phyloP scores from a whole-genome alignment of 2,888 invertebrate genomes.

The Melieria picta region DNA sequence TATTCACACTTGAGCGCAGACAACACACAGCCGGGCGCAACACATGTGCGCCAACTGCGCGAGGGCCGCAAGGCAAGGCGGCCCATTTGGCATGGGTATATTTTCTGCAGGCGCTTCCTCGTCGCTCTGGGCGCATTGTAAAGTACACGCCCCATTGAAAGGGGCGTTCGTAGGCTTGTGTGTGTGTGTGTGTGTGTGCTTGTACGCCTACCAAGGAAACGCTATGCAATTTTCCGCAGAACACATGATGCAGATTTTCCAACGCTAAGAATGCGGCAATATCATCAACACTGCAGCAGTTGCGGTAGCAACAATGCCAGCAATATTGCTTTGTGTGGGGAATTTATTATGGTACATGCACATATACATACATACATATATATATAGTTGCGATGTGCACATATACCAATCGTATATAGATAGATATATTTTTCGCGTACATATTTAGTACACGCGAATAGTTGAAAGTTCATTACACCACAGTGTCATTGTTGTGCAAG shows the following conservation, averaged over 20 bases:
- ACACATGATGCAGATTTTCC: conserved; percentile 13
- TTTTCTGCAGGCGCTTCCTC: too few relatives aligned
- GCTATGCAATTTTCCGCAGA: background rate
- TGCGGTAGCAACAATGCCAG: conserved; percentile 21
- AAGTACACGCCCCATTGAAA: too few relatives aligned
- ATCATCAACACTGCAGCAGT: conserved; percentile 3
- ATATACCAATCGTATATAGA: background rate
- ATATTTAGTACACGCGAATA: conserved; percentile 30
- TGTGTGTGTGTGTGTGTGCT: background rate
- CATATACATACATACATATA: conserved; percentile 11
- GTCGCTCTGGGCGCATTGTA: too few relatives aligned
- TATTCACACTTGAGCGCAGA: too few relatives aligned
- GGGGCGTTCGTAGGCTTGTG: background rate
- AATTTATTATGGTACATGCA: background rate
- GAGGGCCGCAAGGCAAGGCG: too few relatives aligned
- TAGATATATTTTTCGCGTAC: background rate
- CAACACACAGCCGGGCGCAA: too few relatives aligned
- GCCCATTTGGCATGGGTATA: too few relatives aligned
- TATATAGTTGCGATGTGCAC: background rate
- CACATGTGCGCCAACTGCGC: too few relatives aligned
- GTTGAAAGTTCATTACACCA: conserved; percentile 51
- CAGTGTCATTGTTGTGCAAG: conserved; percentile 22
- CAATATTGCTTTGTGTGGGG: background rate
- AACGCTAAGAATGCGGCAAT: conserved; percentile 28
- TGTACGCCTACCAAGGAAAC: too few relatives aligned